Conservation (phyloP, 2,113 vertebrate species). For the Aramus guarauna region DNA sequence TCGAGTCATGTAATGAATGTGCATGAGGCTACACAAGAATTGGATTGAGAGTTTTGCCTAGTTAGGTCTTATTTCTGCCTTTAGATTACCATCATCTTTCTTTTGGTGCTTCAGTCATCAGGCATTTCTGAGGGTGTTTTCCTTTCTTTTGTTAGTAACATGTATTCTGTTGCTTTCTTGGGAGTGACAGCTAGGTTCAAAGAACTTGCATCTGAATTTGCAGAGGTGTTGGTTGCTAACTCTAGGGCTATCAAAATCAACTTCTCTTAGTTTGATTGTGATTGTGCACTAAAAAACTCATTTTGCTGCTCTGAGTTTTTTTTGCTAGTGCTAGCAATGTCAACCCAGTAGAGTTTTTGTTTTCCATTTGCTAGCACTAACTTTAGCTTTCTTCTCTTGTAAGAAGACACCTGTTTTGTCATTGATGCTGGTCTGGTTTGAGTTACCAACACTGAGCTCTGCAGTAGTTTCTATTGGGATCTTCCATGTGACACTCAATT, state of each 20-base stretch:
- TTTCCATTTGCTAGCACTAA: not conserved
- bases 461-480: not conserved
- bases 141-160: not conserved
- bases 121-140: not conserved
- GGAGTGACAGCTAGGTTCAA: not conserved
- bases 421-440: not conserved
- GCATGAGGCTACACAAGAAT: not conserved
- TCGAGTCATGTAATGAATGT: not conserved
- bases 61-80: not conserved
- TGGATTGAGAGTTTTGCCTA: not conserved
- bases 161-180: not conserved
- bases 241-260: not conserved
- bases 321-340: not conserved
- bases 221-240: not conserved
- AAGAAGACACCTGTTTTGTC: not conserved
- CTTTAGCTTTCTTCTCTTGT: not conserved
- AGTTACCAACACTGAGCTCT: not conserved
- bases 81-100: not conserved
- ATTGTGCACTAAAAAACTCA: not conserved
- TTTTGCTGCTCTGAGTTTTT: not conserved
- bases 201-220: not conserved
- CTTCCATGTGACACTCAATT: not conserved
- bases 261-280: not conserved
- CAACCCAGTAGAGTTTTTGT: not conserved
- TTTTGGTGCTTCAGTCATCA: not conserved